Evolutionary conservation across 2,113 vertebrate species (phyloP), one percentile per base, ranked within the genome.

Genomic region (Pogona vitticeps): DNA sequence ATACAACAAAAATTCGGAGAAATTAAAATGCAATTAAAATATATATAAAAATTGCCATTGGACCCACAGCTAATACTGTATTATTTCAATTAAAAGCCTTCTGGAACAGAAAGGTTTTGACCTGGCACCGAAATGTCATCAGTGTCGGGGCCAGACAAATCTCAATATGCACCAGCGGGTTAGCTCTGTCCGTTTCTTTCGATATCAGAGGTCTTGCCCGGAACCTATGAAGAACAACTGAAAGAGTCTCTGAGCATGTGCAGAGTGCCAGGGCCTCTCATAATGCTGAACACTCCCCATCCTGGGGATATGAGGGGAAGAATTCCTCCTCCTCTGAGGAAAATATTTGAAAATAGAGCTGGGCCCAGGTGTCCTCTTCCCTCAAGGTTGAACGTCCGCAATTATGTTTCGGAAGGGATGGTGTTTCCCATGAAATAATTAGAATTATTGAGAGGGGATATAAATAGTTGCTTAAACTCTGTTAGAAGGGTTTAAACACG

Each of bases 361-460:
- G 6, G 26, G 10, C 12, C 17, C 56, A n/a, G n/a, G n/a, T n/a
- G n/a, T 56, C 26, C 15, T 17, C 42, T 31, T 12, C 17, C 20
- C 21, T n/a, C 8, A 42, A 1, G 0, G 1, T 10, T 26, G 36
- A 72, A 36, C 33, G 20, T 36, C 17, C 5, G n/a, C n/a, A 2
- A 9, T 28, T 67, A 28, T 67, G 26, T 28, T 10, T 28, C 14
- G 23, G 36, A 31, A 36, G 14, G 0, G 21, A 36, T 38, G 26
- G 3, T 2, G 7, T 59, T 73, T 38, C 0, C 33, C 33, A n/a
- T 7, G 31, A 68, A 71, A 71, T 56, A 71, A 36, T 52, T 28
- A 52, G 36, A 71, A 36, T 52, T 28, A 52, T 52, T 52, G 46
- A 10, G 46, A 52, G 5, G 8, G 28, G 26, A 58, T 28, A 58